Evolutionary conservation across 2,113 vertebrate genomes (phyloP).

Genomic region (Amphiprion percula): DNA sequence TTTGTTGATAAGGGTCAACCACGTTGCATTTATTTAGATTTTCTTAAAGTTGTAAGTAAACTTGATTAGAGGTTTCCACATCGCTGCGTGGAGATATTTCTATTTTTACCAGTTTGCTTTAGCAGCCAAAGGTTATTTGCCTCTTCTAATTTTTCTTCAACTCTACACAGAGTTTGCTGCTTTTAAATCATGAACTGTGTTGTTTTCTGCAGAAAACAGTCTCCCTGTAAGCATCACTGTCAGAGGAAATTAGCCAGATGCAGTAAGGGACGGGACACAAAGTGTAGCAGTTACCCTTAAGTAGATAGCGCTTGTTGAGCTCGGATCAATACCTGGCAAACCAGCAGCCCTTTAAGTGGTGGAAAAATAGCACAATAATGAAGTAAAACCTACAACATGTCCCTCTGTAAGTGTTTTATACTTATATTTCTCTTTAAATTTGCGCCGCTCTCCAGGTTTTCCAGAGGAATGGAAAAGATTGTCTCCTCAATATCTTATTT

Average conservation of each 20-base stretch:
- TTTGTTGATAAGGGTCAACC: not conserved
- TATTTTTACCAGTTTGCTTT: too few species aligned
- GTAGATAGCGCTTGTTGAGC: constrained; percentile 58
- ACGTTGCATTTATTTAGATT: not conserved
- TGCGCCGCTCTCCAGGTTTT: not conserved
- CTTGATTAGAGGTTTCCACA: too few species aligned
- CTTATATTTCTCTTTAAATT: constrained; percentile 6
- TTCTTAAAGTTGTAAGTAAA: too few species aligned
- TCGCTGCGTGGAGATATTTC: too few species aligned
- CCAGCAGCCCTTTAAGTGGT: constrained; percentile 23
- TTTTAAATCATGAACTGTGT: too few species aligned
- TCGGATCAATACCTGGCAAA: constrained; percentile 65
- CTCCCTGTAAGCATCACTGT: not conserved
- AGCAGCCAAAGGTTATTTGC: too few species aligned
- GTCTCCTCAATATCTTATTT: not conserved
- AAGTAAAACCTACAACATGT: constrained; percentile 17
- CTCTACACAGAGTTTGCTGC: too few species aligned
- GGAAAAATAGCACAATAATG: constrained; percentile 28
- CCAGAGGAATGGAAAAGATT: not conserved
- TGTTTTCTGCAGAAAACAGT: not conserved
- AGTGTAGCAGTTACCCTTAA: constrained; percentile 50
- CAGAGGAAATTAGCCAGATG: not conserved
- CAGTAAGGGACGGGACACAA: constrained; percentile 8
- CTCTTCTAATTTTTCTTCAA: too few species aligned
- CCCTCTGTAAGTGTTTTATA: too few species aligned